These are phyloP conservation scores for Antechinus stuartii DNA, from an alignment of 2,113 vertebrate genomes.

Conservation along the genomic window DNA sequence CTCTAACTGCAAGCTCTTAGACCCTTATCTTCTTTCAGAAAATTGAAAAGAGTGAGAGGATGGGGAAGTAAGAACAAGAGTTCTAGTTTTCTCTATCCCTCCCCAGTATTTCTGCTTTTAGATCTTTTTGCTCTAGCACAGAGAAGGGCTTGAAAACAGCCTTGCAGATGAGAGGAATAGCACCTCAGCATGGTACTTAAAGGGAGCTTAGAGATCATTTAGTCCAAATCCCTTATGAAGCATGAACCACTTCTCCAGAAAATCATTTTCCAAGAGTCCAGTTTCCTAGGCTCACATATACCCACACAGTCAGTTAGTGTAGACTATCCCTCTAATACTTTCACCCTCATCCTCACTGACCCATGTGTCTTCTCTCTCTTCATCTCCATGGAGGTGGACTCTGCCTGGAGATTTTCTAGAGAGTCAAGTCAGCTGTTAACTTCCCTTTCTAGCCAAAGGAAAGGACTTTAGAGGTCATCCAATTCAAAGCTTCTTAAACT, in stretches of 20 bases:
- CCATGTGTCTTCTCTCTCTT: neutral
- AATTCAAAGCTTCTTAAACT: neutral
- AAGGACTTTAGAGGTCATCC: neutral
- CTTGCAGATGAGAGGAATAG: neutral
- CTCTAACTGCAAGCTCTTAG: slow-evolving; percentile 8
- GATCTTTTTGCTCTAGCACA: neutral
- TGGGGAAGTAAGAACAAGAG: neutral
- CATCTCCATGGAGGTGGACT: neutral
- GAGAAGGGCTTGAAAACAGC: neutral
- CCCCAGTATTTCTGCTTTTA: neutral
- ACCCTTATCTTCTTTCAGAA: neutral
- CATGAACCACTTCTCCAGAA: neutral
- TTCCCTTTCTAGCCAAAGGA: neutral
- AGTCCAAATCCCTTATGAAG: neutral
- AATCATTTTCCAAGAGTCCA: neutral
- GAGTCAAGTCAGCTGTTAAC: neutral
- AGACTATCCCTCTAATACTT: neutral
- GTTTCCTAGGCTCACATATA: neutral
- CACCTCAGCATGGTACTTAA: neutral
- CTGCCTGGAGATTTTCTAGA: neutral
- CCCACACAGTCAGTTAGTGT: neutral
- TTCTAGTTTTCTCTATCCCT: neutral
- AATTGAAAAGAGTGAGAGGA: neutral
- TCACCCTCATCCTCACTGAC: neutral
- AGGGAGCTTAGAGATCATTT: neutral